A percentile compares a stretch with the other conserved stretches of the same genome.
Evolutionary conservation across 2,888 invertebrate genomes (phyloP).

Genomic region (Dynastes maya): DNA sequence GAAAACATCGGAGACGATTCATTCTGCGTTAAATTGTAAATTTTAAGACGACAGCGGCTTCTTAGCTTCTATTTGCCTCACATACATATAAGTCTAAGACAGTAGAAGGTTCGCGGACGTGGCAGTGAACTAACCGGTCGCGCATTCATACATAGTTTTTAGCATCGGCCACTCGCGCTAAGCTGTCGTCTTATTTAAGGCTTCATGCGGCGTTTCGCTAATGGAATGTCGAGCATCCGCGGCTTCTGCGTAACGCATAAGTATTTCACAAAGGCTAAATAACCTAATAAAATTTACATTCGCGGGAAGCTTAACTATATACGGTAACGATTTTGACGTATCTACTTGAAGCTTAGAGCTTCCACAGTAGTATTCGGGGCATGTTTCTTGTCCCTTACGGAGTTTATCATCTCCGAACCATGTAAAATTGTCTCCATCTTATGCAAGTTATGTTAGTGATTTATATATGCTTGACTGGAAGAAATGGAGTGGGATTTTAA

Average conservation of each 20-base stretch:
- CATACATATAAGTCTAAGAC: background rate
- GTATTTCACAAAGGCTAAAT: conserved; percentile 36
- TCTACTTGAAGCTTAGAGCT: too few relatives aligned
- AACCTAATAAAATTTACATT: conserved; percentile 43
- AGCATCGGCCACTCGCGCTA: background rate
- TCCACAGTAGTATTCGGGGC: background rate
- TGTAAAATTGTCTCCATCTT: background rate
- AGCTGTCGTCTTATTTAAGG: conserved; percentile 40
- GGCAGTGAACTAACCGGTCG: conserved; percentile 30
- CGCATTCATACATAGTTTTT: conserved; percentile 1
- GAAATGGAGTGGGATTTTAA: background rate
- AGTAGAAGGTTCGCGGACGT: background rate
- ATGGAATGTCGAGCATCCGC: conserved; percentile 39
- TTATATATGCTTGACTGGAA: background rate
- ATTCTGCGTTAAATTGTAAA: background rate
- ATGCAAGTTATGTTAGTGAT: background rate
- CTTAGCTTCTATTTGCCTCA: background rate
- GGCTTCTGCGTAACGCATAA: conserved; percentile 46
- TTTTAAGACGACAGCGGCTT: background rate
- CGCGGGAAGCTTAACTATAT: background rate
- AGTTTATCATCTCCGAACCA: background rate
- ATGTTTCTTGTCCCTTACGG: background rate
- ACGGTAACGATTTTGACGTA: too few relatives aligned
- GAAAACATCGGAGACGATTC: background rate
- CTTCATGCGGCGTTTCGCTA: conserved; percentile 40